These are phyloP conservation scores for Prionailurus bengalensis DNA, from an alignment of 2,113 vertebrate genomes.

Conservation along the genomic window DNA sequence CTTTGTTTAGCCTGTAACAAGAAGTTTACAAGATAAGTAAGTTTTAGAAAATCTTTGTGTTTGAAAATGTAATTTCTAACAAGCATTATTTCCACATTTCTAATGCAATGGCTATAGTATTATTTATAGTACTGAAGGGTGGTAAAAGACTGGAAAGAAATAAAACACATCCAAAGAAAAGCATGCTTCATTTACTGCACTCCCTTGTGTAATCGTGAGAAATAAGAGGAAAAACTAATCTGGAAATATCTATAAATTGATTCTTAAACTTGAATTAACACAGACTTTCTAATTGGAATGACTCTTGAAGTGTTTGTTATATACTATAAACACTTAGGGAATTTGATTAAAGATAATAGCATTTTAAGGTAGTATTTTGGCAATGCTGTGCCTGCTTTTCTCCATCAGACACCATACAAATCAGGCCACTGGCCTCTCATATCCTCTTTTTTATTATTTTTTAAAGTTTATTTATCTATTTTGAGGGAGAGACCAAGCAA, in stretches of 20 bases:
- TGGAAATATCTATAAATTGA: neutral
- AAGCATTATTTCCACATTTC: neutral
- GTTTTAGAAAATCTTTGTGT: neutral
- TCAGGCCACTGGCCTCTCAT: fast-evolving
- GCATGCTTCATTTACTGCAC: neutral
- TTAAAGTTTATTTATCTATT: too few species aligned
- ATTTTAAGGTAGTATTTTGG: neutral
- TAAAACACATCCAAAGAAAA: neutral
- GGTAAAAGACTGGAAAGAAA: neutral
- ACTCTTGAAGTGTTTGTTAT: neutral
- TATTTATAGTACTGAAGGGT: neutral
- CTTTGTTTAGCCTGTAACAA: neutral
- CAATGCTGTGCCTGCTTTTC: neutral
- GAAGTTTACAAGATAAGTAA: neutral
- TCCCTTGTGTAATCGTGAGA: neutral
- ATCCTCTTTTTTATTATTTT: too few species aligned
- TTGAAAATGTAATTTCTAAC: neutral
- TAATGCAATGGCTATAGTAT: neutral
- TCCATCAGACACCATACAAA: fast-evolving
- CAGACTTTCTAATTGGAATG: neutral
- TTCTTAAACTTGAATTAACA: conserved; percentile 10
- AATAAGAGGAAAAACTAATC: neutral
- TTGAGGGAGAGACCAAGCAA: too few species aligned
- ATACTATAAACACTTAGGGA: neutral
- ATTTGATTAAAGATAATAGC: neutral